phyloP scores from a whole-genome alignment of 2,888 invertebrate species.

The Anagyrus pseudococci region DNA sequence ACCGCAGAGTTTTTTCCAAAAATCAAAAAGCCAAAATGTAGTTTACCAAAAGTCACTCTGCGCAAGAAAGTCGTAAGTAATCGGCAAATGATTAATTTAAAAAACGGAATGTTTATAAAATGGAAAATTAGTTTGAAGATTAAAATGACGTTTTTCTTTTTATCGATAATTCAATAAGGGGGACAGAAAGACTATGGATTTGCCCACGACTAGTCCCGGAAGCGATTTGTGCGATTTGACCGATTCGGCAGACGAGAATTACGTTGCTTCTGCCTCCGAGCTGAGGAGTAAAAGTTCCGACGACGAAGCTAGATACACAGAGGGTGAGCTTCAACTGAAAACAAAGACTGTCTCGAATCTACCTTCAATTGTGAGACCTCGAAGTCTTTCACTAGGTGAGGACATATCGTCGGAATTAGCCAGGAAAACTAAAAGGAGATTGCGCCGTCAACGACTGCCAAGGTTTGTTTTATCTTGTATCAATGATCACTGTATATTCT shows the following conservation, averaged over 20 bases:
- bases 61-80: slow-evolving; percentile 22
- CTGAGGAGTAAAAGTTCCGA: slow-evolving; percentile 37
- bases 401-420: slow-evolving; percentile 41
- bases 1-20: slow-evolving; percentile 20
- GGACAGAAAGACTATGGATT: slow-evolving; percentile 62
- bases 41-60: slow-evolving; percentile 1
- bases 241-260: slow-evolving; percentile 65
- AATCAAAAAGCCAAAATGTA: slow-evolving; percentile 23
- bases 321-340: neutral
- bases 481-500: neutral
- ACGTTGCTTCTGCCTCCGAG: slow-evolving; percentile 29
- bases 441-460: slow-evolving; percentile 46
- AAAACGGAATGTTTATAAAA: neutral
- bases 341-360: slow-evolving; percentile 39
- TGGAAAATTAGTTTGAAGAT: neutral
- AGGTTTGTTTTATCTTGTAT: slow-evolving; percentile 40
- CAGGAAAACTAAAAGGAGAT: slow-evolving; percentile 41
- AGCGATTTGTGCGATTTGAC: slow-evolving; percentile 65
- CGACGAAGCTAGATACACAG: slow-evolving; percentile 9
- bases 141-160: neutral
- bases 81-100: too few species aligned
- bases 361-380: slow-evolving; percentile 49
- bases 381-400: slow-evolving; percentile 52
- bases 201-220: slow-evolving; percentile 73
- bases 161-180: neutral